Base-by-base conservation (phyloP, 1,140 invertebrate species). In the Saccostrea glomerata region DNA sequence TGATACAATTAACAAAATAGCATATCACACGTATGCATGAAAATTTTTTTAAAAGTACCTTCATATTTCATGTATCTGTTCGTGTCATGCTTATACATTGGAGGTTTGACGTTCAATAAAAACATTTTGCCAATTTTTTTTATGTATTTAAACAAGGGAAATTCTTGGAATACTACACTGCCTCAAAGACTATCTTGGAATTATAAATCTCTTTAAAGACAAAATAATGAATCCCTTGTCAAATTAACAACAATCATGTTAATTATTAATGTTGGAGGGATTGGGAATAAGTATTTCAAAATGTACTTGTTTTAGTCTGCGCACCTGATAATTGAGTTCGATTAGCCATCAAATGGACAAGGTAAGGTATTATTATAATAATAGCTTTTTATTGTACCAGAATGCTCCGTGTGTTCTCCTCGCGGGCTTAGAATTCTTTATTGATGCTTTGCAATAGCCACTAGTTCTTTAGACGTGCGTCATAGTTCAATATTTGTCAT, bases 211-310 rank as follows among this genome's bases (percentile, higher is more conserved):
- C 25, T 30, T 17, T 77, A 0, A 77, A 77, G 30, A 77, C 25
- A 77, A 30, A 77, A 77, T 13, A 25, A 77, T 30, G 25, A 77
- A 77, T 23, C 70, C 5, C 70, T 77, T 77, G 70, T 77, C 70
- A 77, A 77, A 77, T 77, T 77, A 77, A 77, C 30, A 25, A 77
- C 11, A 77, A 77, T 77, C 25, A 77, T 25, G 23, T 77, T 77
- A 77, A 30, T 77, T 77, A 30, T 77, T 36, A 12, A 9, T 36
- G 70, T 77, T 36, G 23, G 30, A 77, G 30, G 23, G 23, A 30
- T 36, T 12, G 70, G 70, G 23, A 77, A 77, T 30, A 36, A 77
- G 70, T 11, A 36, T 36, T 77, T 15, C 23, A 15, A 77, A 77
- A 12, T 77, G 30, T 77, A 77, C 70, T 7, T 77, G 30, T 77